These are phyloP conservation scores for Aegithalos caudatus DNA, from an alignment of 2,113 vertebrate genomes.

Conservation along the genomic window DNA sequence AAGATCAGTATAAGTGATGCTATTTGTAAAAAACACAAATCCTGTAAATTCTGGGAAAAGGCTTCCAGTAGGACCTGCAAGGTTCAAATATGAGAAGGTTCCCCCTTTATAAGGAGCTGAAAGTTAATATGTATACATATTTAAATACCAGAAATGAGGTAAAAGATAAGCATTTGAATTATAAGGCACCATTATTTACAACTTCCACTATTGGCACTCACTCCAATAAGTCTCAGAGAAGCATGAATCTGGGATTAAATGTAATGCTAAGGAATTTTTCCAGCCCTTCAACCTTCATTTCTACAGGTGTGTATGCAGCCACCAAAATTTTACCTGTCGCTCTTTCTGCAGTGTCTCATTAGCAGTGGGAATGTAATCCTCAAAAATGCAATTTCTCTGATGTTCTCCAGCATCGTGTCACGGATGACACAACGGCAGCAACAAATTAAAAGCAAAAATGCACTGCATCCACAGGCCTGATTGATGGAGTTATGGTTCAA, in stretches of 20 bases:
- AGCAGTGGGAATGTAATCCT: slow-evolving; percentile 27
- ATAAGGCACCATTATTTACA: slow-evolving; percentile 79
- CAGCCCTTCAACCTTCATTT: slow-evolving; percentile 47
- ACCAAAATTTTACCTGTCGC: not conserved
- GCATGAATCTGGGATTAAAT: slow-evolving; percentile 17
- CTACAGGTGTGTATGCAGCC: slow-evolving; percentile 13
- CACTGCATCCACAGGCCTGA: slow-evolving; percentile 19
- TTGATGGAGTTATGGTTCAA: not conserved
- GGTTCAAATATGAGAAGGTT: not conserved
- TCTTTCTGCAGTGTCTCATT: not conserved
- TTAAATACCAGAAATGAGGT: slow-evolving; percentile 72
- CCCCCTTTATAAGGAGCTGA: slow-evolving; percentile 2
- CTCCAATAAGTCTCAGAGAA: slow-evolving; percentile 55
- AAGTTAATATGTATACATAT: slow-evolving; percentile 9
- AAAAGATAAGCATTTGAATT: slow-evolving; percentile 65
- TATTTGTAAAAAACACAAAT: not conserved
- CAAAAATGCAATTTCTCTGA: slow-evolving; percentile 18
- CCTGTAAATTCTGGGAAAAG: not conserved
- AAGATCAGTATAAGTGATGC: not conserved
- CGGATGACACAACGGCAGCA: slow-evolving; percentile 4
- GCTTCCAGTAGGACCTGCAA: slow-evolving; percentile 12
- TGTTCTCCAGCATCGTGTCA: slow-evolving; percentile 33
- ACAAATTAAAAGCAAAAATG: not conserved
- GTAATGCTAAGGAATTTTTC: not conserved
- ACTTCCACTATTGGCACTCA: slow-evolving; percentile 70